Evolutionary conservation across 2,797 vertebrate species (phyloP).

Genomic region (Coregonus sp.): DNA sequence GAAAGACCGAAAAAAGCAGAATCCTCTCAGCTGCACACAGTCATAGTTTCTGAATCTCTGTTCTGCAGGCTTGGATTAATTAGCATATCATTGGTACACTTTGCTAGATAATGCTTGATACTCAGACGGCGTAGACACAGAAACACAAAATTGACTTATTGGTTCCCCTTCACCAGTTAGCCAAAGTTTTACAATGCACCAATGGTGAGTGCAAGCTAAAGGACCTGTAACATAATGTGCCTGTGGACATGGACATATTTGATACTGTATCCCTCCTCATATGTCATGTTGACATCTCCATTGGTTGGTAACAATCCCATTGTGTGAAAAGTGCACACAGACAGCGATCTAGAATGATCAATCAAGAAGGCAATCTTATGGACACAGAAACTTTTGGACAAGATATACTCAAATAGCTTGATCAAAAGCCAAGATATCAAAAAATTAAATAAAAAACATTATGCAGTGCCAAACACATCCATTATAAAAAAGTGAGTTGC

Average conservation of each 20-base stretch:
- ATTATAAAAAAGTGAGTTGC: constrained; percentile 43
- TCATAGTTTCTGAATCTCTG: constrained; percentile 45
- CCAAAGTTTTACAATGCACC: constrained; percentile 61
- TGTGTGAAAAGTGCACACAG: constrained; percentile 50
- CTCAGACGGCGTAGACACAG: constrained; percentile 54
- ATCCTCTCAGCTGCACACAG: constrained; percentile 70
- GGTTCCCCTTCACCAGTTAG: constrained; percentile 48
- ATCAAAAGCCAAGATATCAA: constrained; percentile 47
- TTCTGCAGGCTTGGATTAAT: constrained; percentile 63
- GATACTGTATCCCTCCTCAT: constrained; percentile 46
- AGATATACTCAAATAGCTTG: constrained; percentile 45
- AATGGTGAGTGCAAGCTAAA: constrained; percentile 60
- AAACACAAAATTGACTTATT: constrained; percentile 56
- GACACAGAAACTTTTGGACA: constrained; percentile 52
- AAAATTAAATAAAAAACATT: constrained; percentile 43
- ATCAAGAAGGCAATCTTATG: constrained; percentile 41
- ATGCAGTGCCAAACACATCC: constrained; percentile 45
- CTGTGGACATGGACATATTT: constrained; percentile 52
- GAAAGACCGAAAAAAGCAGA: constrained; percentile 71
- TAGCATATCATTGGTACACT: constrained; percentile 62
- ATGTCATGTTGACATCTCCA: constrained; percentile 63
- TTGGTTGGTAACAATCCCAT: constrained; percentile 54
- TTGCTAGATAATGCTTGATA: constrained; percentile 68
- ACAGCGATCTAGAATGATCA: constrained; percentile 53
- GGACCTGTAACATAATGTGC: constrained; percentile 61